Base-by-base conservation (phyloP, 2,797 vertebrate genomes). In the Novumbra hubbsi region DNA sequence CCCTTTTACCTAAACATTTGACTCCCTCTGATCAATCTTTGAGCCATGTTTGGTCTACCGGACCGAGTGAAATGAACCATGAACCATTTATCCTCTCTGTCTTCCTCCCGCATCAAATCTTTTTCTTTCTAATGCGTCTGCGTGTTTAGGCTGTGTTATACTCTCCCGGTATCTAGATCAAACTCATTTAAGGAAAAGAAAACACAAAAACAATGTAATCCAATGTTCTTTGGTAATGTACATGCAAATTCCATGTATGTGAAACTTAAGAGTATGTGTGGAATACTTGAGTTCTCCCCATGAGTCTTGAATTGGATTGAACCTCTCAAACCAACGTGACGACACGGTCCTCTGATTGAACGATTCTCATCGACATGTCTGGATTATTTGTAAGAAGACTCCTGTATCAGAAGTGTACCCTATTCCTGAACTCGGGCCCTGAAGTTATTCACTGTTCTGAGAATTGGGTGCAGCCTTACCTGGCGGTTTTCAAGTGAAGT, bases 1-100 rank as follows among this genome's bases (percentile, higher is more conserved):
- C 64, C 75, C 68, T 34, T 62, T 72, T 50, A 38, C 73, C 75
- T 82, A 76, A 77, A 73, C 64, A 68, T 71, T 71, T 32, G 64
- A 80, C 55, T 77, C 73, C 75, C 12, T 63, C 73, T 38, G 70
- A 81, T 71, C 55, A 78, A 71, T 15, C 50, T 57, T 48, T 74
- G 66, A 34, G 41, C 32, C 8, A 68, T 60, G 16, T 63, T 64
- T 48, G 45, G 21, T 5, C 62, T 41, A 32, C 14, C 4, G 24
- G 21, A 76, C 68, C 68, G 28, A 57, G 34, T 50, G 11, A 74
- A 70, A 60, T 57, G 15, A 75, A 41, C 60, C 68, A 34, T 77
- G 15, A 3, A 71, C 72, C 75, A 63, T 41, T 72, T 5, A 62
- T 77, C 48, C 27, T 76, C n/a, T 30, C 27, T 66, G 72, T 62